These are phyloP conservation scores for Tychaedon coryphoeus DNA, from an alignment of 2,113 vertebrate genomes.

Conservation along the genomic window DNA sequence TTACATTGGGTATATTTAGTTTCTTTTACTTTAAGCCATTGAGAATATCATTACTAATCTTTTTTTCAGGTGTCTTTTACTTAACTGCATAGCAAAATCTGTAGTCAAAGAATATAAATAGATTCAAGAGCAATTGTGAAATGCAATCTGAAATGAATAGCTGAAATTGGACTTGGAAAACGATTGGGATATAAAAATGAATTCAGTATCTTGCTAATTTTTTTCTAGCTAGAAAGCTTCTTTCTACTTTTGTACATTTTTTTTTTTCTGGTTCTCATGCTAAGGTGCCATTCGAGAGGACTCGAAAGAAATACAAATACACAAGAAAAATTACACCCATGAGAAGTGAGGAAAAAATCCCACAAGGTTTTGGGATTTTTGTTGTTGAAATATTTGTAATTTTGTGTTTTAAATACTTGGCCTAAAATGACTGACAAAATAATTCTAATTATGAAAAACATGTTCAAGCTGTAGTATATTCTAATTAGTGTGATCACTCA, in stretches of 20 bases:
- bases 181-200: neutral
- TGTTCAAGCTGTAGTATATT: neutral
- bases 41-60: neutral
- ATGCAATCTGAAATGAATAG: neutral
- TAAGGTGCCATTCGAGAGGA: neutral
- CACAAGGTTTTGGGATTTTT: neutral
- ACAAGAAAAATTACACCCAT: neutral
- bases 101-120: neutral
- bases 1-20: conserved; percentile 41
- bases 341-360: neutral
- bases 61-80: conserved; percentile 15
- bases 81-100: neutral
- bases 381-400: neutral
- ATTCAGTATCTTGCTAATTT: neutral
- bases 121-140: neutral
- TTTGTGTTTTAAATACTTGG: neutral
- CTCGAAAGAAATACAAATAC: neutral
- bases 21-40: conserved; percentile 48
- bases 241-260: neutral
- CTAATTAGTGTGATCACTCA: neutral
- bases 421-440: neutral
- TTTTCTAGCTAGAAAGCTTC: neutral
- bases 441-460: neutral
- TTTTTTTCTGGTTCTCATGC: neutral
- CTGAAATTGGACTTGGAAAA: neutral